phyloP scores from a whole-genome alignment of 2,113 vertebrate genomes.

The Miniopterus natalensis region DNA sequence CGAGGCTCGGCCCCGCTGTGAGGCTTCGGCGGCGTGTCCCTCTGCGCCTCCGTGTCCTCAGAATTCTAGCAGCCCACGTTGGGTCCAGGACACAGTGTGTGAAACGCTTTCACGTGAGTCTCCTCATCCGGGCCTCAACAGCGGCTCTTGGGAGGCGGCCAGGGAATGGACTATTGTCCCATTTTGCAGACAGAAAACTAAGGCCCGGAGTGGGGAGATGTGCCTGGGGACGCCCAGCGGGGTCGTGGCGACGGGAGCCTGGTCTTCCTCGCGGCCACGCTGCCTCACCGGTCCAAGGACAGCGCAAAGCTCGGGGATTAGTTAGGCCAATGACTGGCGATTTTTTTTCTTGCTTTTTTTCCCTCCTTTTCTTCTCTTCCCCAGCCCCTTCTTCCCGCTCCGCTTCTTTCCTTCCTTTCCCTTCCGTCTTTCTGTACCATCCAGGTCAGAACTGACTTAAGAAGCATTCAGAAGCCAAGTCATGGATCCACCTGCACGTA shows the following conservation, averaged over 20 bases:
- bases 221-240: not conserved
- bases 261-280: not conserved
- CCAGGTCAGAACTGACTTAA: slow-evolving; percentile 35
- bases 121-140: not conserved
- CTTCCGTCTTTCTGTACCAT: not conserved
- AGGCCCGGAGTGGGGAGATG: not conserved
- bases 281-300: slow-evolving; percentile 9
- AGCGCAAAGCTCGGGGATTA: not conserved
- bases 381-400: no score
- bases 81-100: fast-evolving
- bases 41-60: not conserved
- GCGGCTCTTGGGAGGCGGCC: not conserved
- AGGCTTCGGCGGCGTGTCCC: not conserved
- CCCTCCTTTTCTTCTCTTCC: no score
- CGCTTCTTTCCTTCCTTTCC: no score
- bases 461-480: slow-evolving; percentile 37
- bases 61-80: not conserved
- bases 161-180: not conserved
- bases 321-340: not conserved
- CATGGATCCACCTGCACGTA: slow-evolving; percentile 92
- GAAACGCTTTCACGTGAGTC: not conserved
- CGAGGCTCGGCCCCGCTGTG: not conserved
- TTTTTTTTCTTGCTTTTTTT: not conserved
- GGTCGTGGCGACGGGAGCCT: not conserved
- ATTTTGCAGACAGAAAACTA: not conserved